Evolutionary conservation across 2,113 vertebrate genomes (phyloP).

Genomic region (Mesocricetus auratus): DNA sequence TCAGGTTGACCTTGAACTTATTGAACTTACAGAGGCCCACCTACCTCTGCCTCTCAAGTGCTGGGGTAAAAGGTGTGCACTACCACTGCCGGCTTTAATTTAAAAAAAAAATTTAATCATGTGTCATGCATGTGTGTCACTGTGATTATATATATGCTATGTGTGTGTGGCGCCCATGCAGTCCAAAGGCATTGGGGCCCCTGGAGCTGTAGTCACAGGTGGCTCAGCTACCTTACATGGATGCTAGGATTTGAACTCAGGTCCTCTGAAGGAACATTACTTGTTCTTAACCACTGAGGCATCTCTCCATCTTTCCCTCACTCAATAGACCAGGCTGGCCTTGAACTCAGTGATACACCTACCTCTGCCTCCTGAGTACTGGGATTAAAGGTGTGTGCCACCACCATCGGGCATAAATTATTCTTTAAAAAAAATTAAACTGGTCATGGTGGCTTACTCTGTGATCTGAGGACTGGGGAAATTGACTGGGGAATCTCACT

Average conservation of each 20-base stretch:
- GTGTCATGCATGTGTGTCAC: neutral
- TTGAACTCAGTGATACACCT: neutral
- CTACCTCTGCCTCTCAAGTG: no score
- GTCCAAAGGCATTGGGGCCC: neutral
- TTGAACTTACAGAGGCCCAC: no score
- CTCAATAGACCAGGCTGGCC: neutral
- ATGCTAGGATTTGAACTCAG: neutral
- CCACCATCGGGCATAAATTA: neutral
- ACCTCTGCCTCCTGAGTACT: neutral
- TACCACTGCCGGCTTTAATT: neutral
- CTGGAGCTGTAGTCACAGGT: neutral
- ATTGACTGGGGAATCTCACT: neutral
- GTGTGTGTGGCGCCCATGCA: no score
- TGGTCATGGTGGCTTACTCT: neutral
- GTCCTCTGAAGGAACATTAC: neutral
- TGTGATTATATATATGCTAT: neutral
- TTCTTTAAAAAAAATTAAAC: neutral
- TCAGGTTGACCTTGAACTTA: no score
- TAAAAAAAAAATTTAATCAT: neutral
- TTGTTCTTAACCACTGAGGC: neutral
- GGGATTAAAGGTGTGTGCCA: neutral
- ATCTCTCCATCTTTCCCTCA: neutral
- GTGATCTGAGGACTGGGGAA: neutral
- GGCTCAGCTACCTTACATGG: neutral
- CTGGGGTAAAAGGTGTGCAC: no score